Evolutionary conservation across 1,140 invertebrate genomes (phyloP), one percentile per base, ranked within the genome.

Genomic region (Zaprionus inermis): DNA sequence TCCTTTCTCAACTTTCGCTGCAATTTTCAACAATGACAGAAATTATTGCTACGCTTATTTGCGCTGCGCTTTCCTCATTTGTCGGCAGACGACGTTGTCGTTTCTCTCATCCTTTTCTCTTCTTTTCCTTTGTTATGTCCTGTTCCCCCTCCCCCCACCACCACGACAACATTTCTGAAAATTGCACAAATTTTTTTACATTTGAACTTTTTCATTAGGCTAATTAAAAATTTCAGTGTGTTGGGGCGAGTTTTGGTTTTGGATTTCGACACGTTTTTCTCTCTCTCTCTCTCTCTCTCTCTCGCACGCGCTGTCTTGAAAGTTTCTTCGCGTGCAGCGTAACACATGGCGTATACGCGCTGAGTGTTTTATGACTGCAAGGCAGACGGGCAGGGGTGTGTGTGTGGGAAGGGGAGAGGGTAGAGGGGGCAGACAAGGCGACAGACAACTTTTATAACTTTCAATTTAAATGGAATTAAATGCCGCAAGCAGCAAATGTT

Each of bases 191-290:
- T 54, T 68, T 61, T 59, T 78, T 85, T 57, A 78, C 79, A 85
- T 84, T 89, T 84, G 63, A 89, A 89, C 78, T 89, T 89, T 89
- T 89, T 89, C 84, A 89, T 89, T 89, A 84, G 84, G 78, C 85
- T 89, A 89, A 89, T 89, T 89, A 89, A 89, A 89, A 89, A 80
- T 89, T 7, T 5, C 30, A 1, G 6, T 32, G 30, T 32, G 69
- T 83, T 72, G 59, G 54, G 44, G 57, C 52, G 54, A 36, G 71
- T 28, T 67, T 58, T 28, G 24, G 34, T 58, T 72, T 44, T 9
- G 44, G 34, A n/a, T 65, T 11, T 32, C 11, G 44, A 44, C 38
- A n/a, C 38, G 38, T 34, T 46, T 28, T 4, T 1, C 24, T 28
- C 24, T 28, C 24, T 28, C 24, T 28, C 1, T 28, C 24, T 5